Base-by-base conservation (phyloP, 2,797 vertebrate genomes). In the Catostomus latipinnis region DNA sequence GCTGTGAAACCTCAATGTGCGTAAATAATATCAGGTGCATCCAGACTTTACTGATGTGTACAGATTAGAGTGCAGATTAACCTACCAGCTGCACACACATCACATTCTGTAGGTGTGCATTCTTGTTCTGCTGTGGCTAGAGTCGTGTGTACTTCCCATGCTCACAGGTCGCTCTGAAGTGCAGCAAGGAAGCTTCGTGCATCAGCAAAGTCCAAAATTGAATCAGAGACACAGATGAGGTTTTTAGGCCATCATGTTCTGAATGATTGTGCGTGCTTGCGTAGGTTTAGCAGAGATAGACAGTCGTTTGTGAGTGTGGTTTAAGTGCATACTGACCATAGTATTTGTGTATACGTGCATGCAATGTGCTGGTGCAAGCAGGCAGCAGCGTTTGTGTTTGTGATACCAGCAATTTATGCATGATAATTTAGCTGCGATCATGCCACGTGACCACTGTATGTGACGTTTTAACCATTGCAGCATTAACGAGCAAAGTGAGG, bases 1-100 rank as follows among this genome's bases (percentile, higher is more conserved):
- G 87, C 71, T 86, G 86, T 77, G 78, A 88, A 90, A 92, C 91
- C 92, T 66, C 92, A 93, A 85, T 71, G 88, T 89, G 84, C 90
- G 89, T 89, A 91, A 86, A 82, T 87, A 81, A 79, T 83, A 57
- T 82, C 87, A 87, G 85, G 88, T 91, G 88, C 82, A 84, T 60
- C 80, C 43, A 69, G 76, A 82, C 80, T 69, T 34, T 62, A 78
- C 87, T 85, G 81, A 90, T 87, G 83, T 85, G 83, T 80, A 82
- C 66, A 88, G 90, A 91, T 93, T 81, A 80, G 80, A 85, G 50
- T 14, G 60, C 75, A 81, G 78, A 84, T 81, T 81, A 74, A 57
- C 43, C 16, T n/a, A 49, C 50, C 74, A 81, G 71, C 70, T 78
- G 70, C 74, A 74, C 18, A 65, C 50, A 69, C 7, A 71, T 22